Base-by-base conservation (phyloP, 2,888 invertebrate genomes). In the Acleris sparsana region DNA sequence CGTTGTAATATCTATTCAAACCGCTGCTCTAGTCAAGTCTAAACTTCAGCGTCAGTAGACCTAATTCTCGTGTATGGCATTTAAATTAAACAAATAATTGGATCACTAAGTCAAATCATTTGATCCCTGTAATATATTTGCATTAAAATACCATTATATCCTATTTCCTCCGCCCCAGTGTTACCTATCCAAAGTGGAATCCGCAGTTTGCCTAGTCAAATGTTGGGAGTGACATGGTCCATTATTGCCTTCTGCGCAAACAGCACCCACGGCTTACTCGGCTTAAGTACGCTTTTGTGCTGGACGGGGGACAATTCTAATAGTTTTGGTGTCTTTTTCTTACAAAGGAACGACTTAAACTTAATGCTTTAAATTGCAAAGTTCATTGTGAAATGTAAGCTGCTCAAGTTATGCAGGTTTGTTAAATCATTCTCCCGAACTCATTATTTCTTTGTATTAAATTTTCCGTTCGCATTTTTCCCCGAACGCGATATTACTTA, bases 191-290 rank as follows among this genome's bases (percentile, higher is more conserved):
- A 43, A 59, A 59, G 58, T 39, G 22, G 44, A 57, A 44, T 63
- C 56, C 72, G 58, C 62, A 77, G 88, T 89, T 88, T 86, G 85
- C 86, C 80, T 87, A 89, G 88, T 88, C 89, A 86, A 89, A 89
- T 89, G 88, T 80, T 76, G 74, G 76, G 72, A 79, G 80, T 80
- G 83, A 87, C 88, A 86, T 77, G 75, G 80, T 75, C 87, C 86
- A 85, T 89, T 90, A 91, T 92, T 92, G 89, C 87, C 85, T 86
- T 80, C 83, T 78, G 83, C 78, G 79, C 89, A 91, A 92, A 90
- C 88, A 90, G 84, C 80, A 80, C 79, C 80, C 79, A 70, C 74
- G 78, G 80, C 83, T 83, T 80, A 79, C 81, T 77, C 73, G 72
- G 78, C 80, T 84, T 85, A 83, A 83, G 80, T 75, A 75, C 73